Evolutionary conservation across 1,140 invertebrate species (phyloP), one percentile per base, ranked within the genome.

Genomic region (Capitella teleta): DNA sequence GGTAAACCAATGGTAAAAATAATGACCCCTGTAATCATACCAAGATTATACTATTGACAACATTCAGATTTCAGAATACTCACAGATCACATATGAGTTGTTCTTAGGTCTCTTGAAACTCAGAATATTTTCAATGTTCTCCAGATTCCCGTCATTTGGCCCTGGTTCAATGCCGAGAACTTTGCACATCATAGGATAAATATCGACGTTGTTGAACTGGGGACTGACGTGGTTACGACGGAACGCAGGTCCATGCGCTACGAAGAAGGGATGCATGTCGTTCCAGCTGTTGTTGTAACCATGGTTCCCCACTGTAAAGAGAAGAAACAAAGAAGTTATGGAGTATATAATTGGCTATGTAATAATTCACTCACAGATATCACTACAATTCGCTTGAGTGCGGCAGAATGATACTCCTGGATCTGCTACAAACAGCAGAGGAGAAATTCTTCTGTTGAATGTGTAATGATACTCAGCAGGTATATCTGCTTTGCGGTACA

Each of bases 241-340:
- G 62, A 85, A 80, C 25, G 74, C 69, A 37, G 82, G 82, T 5
- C 83, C 83, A 47, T 72, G 67, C 0, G 81, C 82, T 48, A 84
- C 74, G 57, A 85, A 85, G 53, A 82, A 78, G 24, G 82, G 78
- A 60, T 78, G 75, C 82, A 85, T 84, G 14, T 71, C 66, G 28
- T 54, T 46, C 2, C 68, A 59, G 14, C 63, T 63, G 54, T 82
- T 82, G 52, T 80, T 76, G 57, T 83, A 85, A 1, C 83, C 83
- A 61, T 84, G 82, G n/a, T 77, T 59, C 2, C 82, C 82, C 67
- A 62, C 42, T 67, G 74, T 28, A 77, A 40, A 21, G 16, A 3
- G 14, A 38, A 3, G 16, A 28, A 3, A 5, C 25, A 10, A 10
- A 26, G 4, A 44, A 23, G 14, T 16, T 44, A 8, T 44, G 18